phyloP scores from a whole-genome alignment of 2,888 invertebrate genomes.

The Nemotelus pantherinus region DNA sequence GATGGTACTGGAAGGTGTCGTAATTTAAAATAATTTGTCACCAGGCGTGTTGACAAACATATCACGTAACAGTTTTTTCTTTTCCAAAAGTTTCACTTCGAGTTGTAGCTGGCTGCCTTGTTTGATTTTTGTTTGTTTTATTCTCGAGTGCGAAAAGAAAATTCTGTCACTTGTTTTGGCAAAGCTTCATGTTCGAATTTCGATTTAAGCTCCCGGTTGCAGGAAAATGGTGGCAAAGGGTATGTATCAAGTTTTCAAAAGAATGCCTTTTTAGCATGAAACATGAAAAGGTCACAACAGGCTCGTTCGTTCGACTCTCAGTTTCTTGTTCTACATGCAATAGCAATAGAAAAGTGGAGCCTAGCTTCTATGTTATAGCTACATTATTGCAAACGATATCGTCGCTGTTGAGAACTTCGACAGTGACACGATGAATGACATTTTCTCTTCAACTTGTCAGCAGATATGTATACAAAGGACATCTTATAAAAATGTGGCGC shows the following conservation, averaged over 20 bases:
- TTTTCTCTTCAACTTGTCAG: too few species aligned
- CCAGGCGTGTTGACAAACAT: conserved; percentile 47
- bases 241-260: conserved; percentile 18
- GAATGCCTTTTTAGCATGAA: conserved; percentile 21
- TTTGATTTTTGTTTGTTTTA: not conserved
- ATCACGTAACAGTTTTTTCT: conserved; percentile 48
- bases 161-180: conserved; percentile 1
- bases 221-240: not conserved
- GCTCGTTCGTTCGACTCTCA: conserved; percentile 28
- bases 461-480: too few species aligned
- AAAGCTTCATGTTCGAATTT: conserved; percentile 25
- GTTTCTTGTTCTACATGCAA: not conserved
- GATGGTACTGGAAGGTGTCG: conserved; percentile 45
- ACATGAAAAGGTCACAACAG: conserved; percentile 25
- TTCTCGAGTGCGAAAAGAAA: not conserved
- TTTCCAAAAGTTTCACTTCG: not conserved
- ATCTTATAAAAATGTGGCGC: too few species aligned
- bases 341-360: not conserved
- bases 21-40: conserved; percentile 51
- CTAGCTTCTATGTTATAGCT: not conserved
- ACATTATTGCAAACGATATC: not conserved
- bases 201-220: conserved; percentile 3
- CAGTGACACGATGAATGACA: too few species aligned
- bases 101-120: too few species aligned
- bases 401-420: not conserved